These are phyloP conservation scores for Neodontobutis hainanensis DNA, from an alignment of 2,113 vertebrate species.

Conservation along the genomic window DNA sequence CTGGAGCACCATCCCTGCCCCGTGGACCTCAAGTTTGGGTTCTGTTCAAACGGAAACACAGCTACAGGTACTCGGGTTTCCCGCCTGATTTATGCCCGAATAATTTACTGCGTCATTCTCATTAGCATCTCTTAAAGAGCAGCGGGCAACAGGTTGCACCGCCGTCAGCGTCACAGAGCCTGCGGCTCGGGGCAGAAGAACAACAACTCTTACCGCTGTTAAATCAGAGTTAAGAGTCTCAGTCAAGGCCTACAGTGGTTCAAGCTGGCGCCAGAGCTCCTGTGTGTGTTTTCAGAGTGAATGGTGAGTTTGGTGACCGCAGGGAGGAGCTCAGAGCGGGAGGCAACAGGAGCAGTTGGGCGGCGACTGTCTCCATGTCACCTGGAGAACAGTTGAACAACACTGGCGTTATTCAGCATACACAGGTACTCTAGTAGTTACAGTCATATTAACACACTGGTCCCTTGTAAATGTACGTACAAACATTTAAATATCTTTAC, in stretches of 20 bases:
- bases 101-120: too few species aligned
- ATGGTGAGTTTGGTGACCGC: not conserved
- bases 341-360: slow-evolving; percentile 28
- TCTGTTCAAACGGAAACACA: not conserved
- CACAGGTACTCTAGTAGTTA: not conserved
- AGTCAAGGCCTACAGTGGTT: too few species aligned
- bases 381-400: slow-evolving; percentile 25
- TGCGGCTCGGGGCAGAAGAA: not conserved
- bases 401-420: not conserved
- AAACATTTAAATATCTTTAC: too few species aligned
- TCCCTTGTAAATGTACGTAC: too few species aligned
- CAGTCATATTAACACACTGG: not conserved
- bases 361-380: slow-evolving; percentile 22
- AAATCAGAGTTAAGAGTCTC: too few species aligned
- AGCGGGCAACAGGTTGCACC: too few species aligned
- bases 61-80: slow-evolving; percentile 12
- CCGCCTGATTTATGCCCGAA: too few species aligned
- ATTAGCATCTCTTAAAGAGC: too few species aligned
- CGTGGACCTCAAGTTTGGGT: slow-evolving; percentile 1
- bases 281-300: not conserved
- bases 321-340: slow-evolving; percentile 23
- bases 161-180: too few species aligned
- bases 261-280: not conserved
- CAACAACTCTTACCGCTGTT: not conserved
- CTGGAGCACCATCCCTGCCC: slow-evolving; percentile 31